A percentile compares a stretch with the other conserved stretches of the same genome.
phyloP scores from a whole-genome alignment of 2,113 vertebrate genomes.

The Trichechus manatus region DNA sequence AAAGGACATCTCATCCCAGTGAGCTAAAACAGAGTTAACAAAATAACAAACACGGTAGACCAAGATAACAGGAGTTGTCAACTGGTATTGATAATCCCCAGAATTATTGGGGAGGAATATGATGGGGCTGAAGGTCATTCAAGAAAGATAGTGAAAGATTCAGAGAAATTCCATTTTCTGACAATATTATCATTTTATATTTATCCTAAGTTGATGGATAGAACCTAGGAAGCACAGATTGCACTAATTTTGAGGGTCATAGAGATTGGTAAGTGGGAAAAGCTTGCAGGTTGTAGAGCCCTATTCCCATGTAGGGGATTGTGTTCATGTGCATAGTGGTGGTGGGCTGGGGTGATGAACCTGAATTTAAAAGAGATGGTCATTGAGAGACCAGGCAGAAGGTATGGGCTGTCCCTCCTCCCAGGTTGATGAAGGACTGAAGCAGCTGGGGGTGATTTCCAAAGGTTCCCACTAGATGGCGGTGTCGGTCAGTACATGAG shows the following conservation, averaged over 20 bases:
- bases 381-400: neutral
- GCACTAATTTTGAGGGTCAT: neutral
- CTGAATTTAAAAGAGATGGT: neutral
- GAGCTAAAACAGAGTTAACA: neutral
- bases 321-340: neutral
- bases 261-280: neutral
- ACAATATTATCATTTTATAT: neutral
- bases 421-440: no score
- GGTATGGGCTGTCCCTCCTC: neutral
- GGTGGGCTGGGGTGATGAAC: neutral
- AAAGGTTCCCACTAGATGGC: constrained; percentile 77
- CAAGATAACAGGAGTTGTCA: neutral
- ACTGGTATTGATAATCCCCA: neutral
- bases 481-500: constrained; percentile 65
- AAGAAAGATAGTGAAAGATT: neutral
- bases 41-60: neutral
- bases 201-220: neutral
- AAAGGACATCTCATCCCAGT: neutral
- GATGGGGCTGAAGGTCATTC: neutral
- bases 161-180: neutral
- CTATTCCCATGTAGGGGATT: neutral
- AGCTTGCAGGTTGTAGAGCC: neutral
- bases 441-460: neutral
- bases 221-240: neutral
- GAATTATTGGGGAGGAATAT: neutral